Conservation (phyloP, 2,113 vertebrate genomes). For the Pantherophis guttatus region DNA sequence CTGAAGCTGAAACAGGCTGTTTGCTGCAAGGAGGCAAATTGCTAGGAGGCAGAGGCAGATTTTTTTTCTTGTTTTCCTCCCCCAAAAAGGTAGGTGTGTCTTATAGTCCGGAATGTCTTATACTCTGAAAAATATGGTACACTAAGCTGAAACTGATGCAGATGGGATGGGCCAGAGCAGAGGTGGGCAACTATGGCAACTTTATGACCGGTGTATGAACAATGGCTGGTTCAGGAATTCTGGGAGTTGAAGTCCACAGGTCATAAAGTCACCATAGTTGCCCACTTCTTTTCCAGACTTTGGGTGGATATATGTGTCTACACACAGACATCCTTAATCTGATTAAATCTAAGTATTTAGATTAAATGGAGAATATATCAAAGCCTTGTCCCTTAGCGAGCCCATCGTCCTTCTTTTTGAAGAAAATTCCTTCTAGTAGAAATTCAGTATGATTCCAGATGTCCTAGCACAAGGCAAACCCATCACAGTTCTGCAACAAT, state of each 20-base stretch:
- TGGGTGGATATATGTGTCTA: not conserved
- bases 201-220: not conserved
- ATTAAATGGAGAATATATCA: conserved; percentile 9
- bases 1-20: too few relatives aligned
- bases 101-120: too few relatives aligned
- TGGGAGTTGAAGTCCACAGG: not conserved
- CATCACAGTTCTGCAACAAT: conserved; percentile 21
- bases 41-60: too few relatives aligned
- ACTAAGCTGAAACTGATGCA: not conserved
- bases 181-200: not conserved
- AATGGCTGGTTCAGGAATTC: not conserved
- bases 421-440: conserved; percentile 58
- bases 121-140: too few relatives aligned
- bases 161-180: not conserved
- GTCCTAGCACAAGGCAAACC: conserved; percentile 52
- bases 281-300: not conserved
- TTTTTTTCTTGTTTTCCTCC: too few relatives aligned
- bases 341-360: conserved; percentile 2
- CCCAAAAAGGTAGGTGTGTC: too few relatives aligned
- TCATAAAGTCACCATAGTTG: not conserved
- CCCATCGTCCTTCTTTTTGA: conserved; percentile 36
- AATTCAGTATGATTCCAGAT: conserved; percentile 64
- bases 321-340: not conserved
- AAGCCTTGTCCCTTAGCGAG: conserved; percentile 26
- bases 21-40: too few relatives aligned